phyloP scores from a whole-genome alignment of 2,797 vertebrate species.

The Squalus acanthias region DNA sequence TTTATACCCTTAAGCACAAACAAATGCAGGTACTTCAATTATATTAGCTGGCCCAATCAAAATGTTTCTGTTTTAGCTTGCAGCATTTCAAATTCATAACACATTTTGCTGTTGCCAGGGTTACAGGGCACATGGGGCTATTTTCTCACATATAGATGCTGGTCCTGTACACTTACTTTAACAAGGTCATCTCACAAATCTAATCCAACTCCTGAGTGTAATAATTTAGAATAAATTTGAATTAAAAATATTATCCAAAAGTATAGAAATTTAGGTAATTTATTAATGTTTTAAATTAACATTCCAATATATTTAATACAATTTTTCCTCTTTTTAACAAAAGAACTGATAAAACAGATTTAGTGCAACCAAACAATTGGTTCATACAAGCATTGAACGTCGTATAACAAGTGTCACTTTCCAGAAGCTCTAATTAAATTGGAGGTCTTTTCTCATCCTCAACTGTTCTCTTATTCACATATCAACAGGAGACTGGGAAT shows the following conservation, averaged over 20 bases:
- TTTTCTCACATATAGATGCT: not conserved
- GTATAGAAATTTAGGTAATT: not conserved
- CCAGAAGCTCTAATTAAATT: not conserved
- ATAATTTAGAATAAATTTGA: not conserved
- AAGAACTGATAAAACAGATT: not conserved
- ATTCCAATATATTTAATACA: not conserved
- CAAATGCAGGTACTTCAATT: not conserved
- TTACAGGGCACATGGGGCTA: not conserved
- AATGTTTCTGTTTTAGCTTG: not conserved
- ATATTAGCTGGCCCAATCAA: not conserved
- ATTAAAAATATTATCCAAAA: not conserved
- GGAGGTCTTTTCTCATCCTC: not conserved
- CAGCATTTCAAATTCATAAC: not conserved
- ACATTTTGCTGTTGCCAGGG: slow-evolving; percentile 11
- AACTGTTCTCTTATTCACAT: not conserved
- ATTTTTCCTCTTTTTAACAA: not conserved
- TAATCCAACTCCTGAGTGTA: not conserved
- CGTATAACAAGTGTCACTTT: not conserved
- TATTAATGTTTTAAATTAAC: not conserved
- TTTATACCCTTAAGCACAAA: not conserved
- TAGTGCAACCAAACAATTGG: not conserved
- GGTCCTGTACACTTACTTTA: not conserved
- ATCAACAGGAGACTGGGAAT: not conserved
- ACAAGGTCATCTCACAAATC: not conserved
- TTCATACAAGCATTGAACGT: not conserved